Evolutionary conservation across 2,113 vertebrate species (phyloP), one percentile per base, ranked within the genome.

Genomic region (Ochotona curzoniae): DNA sequence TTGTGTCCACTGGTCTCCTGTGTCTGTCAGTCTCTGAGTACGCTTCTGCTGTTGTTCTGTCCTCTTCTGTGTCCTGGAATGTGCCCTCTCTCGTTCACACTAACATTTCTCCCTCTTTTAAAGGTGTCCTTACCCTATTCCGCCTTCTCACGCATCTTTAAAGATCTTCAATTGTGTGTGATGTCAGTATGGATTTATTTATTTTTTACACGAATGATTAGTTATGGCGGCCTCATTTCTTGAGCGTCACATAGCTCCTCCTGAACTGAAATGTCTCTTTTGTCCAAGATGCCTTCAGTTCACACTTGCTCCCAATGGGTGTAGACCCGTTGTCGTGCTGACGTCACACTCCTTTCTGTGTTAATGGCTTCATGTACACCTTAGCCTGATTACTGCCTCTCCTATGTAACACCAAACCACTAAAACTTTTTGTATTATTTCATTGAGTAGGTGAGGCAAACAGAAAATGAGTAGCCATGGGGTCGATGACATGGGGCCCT

Each of bases 191-290:
- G 6, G 7, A 2, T 64, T 83, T 84, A n/a, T 57, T 64, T 54
- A 64, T 64, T n/a, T 80, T 78, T 4, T n/a, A 21, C 11, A 26
- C 51, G 7, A 13, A 30, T 23, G 63, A 1, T 1, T 54, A 21
- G 35, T 25, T 30, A 23, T 7, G 1, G 2, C n/a, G 47, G 18
- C 8, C 6, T 9, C 13, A 1, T 25, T 44, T 25, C 25, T 35
- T 30, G n/a, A 32, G 12, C 6, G 1, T 1, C 26, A 7, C 7
- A 0, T 14, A 5, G 32, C 14, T 11, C 3, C 0, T 26, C 30
- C 67, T 44, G 67, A 32, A 30, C 1, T 75, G 17, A 70, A 57
- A 25, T 4, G 78, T 5, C 38, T 4, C 18, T 30, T 44, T 13
- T 8, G 2, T 32, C 8, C 3, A 9, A 3, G 4, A 1, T 4